phyloP scores from a whole-genome alignment of 2,113 vertebrate species.

The Ceuthmochares aereus region DNA sequence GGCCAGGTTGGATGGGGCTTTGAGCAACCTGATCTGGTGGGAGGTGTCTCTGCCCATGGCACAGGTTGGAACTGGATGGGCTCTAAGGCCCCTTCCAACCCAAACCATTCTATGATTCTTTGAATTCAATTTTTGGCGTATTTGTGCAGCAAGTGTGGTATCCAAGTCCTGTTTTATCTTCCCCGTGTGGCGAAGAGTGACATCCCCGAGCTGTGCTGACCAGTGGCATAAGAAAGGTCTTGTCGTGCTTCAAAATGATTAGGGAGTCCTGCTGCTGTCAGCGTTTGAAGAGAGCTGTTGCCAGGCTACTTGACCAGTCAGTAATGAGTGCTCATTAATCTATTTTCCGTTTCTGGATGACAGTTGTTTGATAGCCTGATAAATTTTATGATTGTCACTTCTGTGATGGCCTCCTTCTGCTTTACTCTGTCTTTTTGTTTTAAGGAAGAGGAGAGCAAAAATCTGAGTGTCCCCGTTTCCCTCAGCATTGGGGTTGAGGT shows the following conservation, averaged over 20 bases:
- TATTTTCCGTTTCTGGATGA: neutral
- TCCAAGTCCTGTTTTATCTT: neutral
- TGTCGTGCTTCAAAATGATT: neutral
- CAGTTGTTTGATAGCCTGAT: constrained; percentile 52
- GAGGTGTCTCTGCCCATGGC: too few species aligned
- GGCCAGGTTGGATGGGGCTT: too few species aligned
- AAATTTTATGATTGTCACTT: constrained; percentile 45
- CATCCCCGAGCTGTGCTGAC: neutral
- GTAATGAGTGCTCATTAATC: constrained; percentile 45
- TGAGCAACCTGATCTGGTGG: too few species aligned
- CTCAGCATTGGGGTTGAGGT: neutral
- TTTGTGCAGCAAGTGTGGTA: neutral
- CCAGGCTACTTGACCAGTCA: constrained; percentile 29
- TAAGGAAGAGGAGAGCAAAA: neutral
- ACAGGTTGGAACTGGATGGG: too few species aligned
- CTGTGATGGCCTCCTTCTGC: constrained; percentile 1
- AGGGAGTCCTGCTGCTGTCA: constrained; percentile 10
- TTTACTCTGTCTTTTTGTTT: neutral
- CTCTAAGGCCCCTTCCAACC: too few species aligned
- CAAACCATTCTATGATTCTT: too few species aligned
- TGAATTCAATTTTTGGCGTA: neutral
- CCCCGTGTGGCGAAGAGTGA: neutral
- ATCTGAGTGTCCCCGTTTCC: neutral
- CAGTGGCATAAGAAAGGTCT: neutral
- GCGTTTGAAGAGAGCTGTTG: neutral